phyloP scores from a whole-genome alignment of 2,797 vertebrate species.

The Pagetopsis macropterus region DNA sequence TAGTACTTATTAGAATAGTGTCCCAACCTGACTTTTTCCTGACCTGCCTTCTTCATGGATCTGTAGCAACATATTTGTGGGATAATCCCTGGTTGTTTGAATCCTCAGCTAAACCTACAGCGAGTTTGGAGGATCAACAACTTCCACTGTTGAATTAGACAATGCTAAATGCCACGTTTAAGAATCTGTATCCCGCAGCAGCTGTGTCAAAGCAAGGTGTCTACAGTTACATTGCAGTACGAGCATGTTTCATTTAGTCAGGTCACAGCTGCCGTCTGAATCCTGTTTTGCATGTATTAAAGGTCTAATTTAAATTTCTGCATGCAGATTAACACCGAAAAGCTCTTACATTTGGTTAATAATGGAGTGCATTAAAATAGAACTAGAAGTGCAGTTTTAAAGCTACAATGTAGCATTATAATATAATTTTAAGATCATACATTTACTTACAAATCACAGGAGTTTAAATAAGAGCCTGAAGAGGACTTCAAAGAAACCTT shows the following conservation, averaged over 20 bases:
- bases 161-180: not conserved
- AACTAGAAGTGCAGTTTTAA: not conserved
- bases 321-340: not conserved
- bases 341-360: constrained; percentile 9
- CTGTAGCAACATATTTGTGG: not conserved
- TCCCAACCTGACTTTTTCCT: constrained; percentile 6
- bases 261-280: not conserved
- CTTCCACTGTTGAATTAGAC: not conserved
- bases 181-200: constrained; percentile 13
- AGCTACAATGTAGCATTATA: not conserved
- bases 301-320: not conserved
- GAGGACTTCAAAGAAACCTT: not conserved
- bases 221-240: not conserved
- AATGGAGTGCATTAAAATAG: not conserved
- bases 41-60: not conserved
- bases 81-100: not conserved
- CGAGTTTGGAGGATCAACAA: constrained; percentile 1
- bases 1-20: not conserved
- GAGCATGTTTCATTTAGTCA: constrained; percentile 2
- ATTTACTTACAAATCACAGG: not conserved
- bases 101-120: not conserved
- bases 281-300: not conserved
- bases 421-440: not conserved
- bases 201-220: not conserved
- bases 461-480: not conserved